Percentiles rank a stretch among this genome's conserved stretches.
phyloP scores from a whole-genome alignment of 2,797 vertebrate genomes.

The Phataginus tricuspis region DNA sequence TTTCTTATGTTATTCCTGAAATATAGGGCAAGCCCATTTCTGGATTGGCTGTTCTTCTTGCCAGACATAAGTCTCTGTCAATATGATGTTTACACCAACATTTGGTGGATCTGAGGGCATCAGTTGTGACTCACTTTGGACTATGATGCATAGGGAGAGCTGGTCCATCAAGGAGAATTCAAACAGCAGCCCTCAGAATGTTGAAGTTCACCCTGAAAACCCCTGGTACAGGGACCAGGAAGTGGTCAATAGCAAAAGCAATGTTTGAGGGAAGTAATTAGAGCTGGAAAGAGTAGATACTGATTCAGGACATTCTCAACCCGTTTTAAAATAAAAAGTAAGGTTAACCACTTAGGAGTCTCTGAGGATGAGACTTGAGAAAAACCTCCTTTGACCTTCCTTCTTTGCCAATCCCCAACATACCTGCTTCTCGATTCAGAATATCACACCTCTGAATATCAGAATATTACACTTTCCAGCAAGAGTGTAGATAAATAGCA shows the following conservation, averaged over 20 bases:
- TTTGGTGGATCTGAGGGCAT: background rate
- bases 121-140: background rate
- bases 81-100: background rate
- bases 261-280: background rate
- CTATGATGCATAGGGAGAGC: background rate
- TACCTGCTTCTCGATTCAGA: background rate
- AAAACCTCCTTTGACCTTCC: background rate
- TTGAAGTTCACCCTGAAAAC: background rate
- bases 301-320: background rate
- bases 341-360: background rate
- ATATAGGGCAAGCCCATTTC: background rate
- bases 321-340: background rate
- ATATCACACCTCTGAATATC: background rate
- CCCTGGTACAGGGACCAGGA: background rate
- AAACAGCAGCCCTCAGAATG: background rate
- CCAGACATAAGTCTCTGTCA: background rate
- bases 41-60: background rate
- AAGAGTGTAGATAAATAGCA: background rate
- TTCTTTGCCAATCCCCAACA: background rate
- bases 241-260: background rate
- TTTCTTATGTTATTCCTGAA: conserved; percentile 34
- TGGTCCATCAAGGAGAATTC: background rate
- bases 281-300: background rate
- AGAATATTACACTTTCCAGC: background rate
- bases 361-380: background rate